These are phyloP conservation scores for Rhagonycha fulva DNA, from an alignment of 2,888 invertebrate species.

Conservation along the genomic window DNA sequence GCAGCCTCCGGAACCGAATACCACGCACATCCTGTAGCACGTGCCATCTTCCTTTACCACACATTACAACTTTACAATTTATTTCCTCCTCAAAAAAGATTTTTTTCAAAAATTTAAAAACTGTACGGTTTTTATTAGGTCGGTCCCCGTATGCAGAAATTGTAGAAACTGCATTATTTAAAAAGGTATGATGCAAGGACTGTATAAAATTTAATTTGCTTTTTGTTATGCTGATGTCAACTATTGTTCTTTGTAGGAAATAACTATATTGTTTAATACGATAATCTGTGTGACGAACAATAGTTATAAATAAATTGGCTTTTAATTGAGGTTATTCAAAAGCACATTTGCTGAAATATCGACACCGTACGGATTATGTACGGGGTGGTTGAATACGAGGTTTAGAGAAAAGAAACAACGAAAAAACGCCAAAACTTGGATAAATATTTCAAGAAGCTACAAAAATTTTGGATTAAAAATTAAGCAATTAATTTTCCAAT, in stretches of 20 bases:
- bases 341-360: background rate
- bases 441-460: background rate
- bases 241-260: conserved; percentile 2
- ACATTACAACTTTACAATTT: conserved; percentile 1
- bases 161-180: background rate
- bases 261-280: conserved; percentile 2
- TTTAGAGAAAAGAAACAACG: too few species aligned
- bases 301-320: background rate
- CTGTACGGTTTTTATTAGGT: background rate
- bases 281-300: background rate
- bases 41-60: conserved; percentile 43
- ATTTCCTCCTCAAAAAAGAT: background rate
- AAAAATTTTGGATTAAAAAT: background rate
- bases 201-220: background rate
- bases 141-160: background rate
- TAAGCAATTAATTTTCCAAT: background rate
- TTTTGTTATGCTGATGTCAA: background rate
- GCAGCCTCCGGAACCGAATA: conserved; percentile 54
- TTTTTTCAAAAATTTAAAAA: background rate
- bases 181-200: background rate
- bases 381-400: too few species aligned
- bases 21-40: conserved; percentile 56
- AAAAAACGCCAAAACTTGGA: too few species aligned
- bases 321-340: background rate
- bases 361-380: background rate